These are phyloP conservation scores for Oncorhynchus keta DNA, from an alignment of 2,113 vertebrate genomes.

Conservation along the genomic window DNA sequence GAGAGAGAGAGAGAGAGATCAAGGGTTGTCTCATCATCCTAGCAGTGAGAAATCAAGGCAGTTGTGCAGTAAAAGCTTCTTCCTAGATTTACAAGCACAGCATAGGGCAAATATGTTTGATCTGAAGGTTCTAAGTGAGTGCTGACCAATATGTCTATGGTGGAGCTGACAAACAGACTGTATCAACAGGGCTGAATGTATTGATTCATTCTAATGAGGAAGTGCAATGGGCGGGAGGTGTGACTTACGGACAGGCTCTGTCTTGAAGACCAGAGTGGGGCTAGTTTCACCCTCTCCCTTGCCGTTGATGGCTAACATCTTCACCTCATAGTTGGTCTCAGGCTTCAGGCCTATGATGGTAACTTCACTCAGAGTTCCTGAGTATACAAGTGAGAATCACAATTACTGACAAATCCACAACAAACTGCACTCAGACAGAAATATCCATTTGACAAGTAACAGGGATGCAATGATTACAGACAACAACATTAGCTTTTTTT, in stretches of 20 bases:
- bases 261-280: constrained; percentile 81
- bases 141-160: no score
- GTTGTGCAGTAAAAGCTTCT: background rate
- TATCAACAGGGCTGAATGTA: no score
- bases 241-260: constrained; percentile 95
- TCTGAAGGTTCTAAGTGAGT: background rate
- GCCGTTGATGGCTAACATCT: constrained; percentile 91
- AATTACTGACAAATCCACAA: background rate
- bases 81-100: constrained; percentile 12
- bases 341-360: constrained; percentile 88
- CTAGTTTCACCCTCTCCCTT: constrained; percentile 92
- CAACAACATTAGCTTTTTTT: background rate
- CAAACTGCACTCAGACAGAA: background rate
- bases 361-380: constrained; percentile 65
- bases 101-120: no score
- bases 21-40: background rate
- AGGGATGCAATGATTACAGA: background rate
- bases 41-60: background rate
- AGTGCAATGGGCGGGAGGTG: background rate
- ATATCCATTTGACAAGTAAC: background rate
- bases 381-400: background rate
- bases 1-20: background rate
- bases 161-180: no score
- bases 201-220: background rate
- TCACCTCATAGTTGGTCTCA: constrained; percentile 85